Base-by-base conservation (phyloP, 2,797 vertebrate species). In the Lithobates sylvaticus region DNA sequence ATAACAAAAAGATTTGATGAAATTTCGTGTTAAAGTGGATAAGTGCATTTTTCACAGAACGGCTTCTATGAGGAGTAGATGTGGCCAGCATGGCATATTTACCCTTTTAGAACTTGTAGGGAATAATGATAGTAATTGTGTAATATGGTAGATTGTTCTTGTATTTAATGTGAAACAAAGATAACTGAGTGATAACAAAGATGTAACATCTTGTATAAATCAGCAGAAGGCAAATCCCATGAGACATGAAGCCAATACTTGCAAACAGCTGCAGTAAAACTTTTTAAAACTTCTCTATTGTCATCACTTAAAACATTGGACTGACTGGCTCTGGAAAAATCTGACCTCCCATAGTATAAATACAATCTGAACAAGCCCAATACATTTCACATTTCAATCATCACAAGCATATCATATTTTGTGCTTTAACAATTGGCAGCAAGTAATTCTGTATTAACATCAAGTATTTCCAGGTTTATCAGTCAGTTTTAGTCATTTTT, bases 401-500 rank as follows among this genome's bases (percentile, higher is more conserved):
- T 67, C 13, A 67, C 65, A 67, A 42, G 32, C 12, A 47, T 47
- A 0, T 44, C n/a, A 21, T 18, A 47, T 42, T 74, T 44, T 77
- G 23, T 71, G 67, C 36, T 42, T 12, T 21, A 77, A 78, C 23
- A 61, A 21, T 76, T 29, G 34, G 47, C 23, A 67, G 47, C 26
- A 77, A 29, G 54, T 15, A 27, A 36, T n/a, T 74, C 23, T 26
- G 21, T 18, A 15, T 7, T 0, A 74, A 47, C 39, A 15, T 12
- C 15, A 23, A 73, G 29, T 34, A 8, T 44, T 10, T 42, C 18
- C n/a, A 39, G 36, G 42, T 50, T 68, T 12, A 32, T 32, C 18
- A n/a, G 54, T 61, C 44, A 76, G 83, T 86, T 71, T 88, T 87
- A 93, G 34, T 94, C 91, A 36, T 89, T 91, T 95, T 29, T 95